Percentiles rank a stretch among this genome's conserved stretches.
Conservation (phyloP, 2,888 invertebrate genomes). For the Scaptomyza polygonia region DNA sequence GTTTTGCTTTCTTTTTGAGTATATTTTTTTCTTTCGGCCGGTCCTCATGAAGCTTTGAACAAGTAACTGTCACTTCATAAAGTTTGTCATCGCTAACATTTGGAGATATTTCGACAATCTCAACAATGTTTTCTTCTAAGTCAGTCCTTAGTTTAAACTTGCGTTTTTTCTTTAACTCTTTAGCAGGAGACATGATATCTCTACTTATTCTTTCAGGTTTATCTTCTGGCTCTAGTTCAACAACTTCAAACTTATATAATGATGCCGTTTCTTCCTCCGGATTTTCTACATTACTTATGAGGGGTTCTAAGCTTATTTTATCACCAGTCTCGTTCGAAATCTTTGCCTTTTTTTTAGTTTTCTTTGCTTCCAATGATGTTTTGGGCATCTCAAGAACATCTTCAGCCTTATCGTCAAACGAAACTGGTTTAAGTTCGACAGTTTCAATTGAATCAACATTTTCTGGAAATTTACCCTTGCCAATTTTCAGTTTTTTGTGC, state of each 20-base stretch:
- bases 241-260: constrained; percentile 68
- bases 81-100: constrained; percentile 48
- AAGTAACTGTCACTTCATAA: constrained; percentile 72
- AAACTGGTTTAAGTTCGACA: constrained; percentile 79
- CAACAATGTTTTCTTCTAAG: constrained; percentile 83
- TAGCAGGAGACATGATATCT: constrained; percentile 61
- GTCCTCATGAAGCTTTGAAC: constrained; percentile 43
- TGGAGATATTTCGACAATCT: constrained; percentile 82
- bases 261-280: constrained; percentile 64
- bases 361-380: constrained; percentile 50
- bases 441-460: constrained; percentile 80
- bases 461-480: constrained; percentile 79
- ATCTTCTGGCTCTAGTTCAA: constrained; percentile 71
- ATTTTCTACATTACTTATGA: constrained; percentile 48
- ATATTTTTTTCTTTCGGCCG: constrained; percentile 47
- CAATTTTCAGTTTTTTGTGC: constrained; percentile 72
- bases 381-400: constrained; percentile 27
- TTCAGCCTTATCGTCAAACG: constrained; percentile 40
- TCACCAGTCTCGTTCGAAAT: constrained; percentile 56
- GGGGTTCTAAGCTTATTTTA: constrained; percentile 56
- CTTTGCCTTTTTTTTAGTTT: constrained; percentile 61
- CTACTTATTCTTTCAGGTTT: constrained; percentile 57
- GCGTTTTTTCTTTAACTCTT: constrained; percentile 77
- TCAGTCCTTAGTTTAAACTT: constrained; percentile 82
- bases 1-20: constrained; percentile 77